Evolutionary conservation across 2,888 invertebrate species (phyloP).

Genomic region (Caenorhabditis sinica): DNA sequence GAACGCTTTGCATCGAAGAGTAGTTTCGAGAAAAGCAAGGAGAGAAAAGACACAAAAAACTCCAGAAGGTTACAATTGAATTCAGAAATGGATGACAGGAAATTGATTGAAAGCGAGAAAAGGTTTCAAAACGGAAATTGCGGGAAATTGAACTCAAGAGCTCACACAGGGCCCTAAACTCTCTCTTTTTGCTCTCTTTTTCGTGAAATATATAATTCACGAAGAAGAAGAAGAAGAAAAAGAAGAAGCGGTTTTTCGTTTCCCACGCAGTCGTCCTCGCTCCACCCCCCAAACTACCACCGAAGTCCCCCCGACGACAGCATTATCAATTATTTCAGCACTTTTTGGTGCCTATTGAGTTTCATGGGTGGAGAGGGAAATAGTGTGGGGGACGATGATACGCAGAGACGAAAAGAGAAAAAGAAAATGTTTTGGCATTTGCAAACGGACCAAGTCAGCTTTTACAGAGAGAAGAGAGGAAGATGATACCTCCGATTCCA

Average conservation of each 20-base stretch:
- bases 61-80: slow-evolving; percentile 21
- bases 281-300: background rate
- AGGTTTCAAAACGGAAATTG: slow-evolving; percentile 61
- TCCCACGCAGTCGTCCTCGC: slow-evolving; percentile 44
- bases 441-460: slow-evolving; percentile 18
- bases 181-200: slow-evolving; percentile 1
- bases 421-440: slow-evolving; percentile 16
- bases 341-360: slow-evolving; percentile 58
- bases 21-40: background rate
- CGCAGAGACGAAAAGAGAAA: slow-evolving; percentile 32
- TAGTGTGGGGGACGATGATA: slow-evolving; percentile 28
- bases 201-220: slow-evolving; percentile 40
- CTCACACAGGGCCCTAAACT: slow-evolving; percentile 22
- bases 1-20: background rate
- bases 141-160: slow-evolving; percentile 56
- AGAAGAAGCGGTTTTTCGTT: slow-evolving; percentile 25
- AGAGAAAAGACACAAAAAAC: background rate
- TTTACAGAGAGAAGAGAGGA: slow-evolving; percentile 6
- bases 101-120: slow-evolving; percentile 55
- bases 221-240: slow-evolving; percentile 6
- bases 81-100: slow-evolving; percentile 50
- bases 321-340: slow-evolving; percentile 65
- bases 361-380: slow-evolving; percentile 44
- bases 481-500: background rate
- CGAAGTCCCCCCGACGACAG: slow-evolving; percentile 20